Percentiles rank a stretch among this genome's conserved stretches.
These are phyloP conservation scores for Coremacera marginata DNA, from an alignment of 2,888 invertebrate species.

Conservation along the genomic window DNA sequence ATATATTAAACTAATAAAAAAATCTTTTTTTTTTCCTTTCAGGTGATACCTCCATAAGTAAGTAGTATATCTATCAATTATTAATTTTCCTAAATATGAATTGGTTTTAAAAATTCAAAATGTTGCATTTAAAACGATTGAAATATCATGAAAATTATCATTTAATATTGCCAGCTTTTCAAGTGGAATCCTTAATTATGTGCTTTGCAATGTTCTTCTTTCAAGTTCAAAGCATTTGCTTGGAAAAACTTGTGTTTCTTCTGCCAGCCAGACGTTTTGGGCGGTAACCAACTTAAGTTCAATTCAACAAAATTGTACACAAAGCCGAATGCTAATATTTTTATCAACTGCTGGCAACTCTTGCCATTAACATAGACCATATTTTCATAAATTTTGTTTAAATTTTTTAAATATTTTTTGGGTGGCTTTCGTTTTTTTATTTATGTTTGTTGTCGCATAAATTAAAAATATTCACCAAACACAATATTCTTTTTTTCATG, in stretches of 20 bases:
- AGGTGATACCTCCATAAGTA: constrained; percentile 69
- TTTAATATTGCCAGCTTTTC: too few species aligned
- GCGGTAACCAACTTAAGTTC: neutral
- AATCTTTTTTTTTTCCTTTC: constrained; percentile 45
- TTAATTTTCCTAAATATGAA: constrained; percentile 49
- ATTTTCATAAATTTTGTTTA: neutral
- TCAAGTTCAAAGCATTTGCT: constrained; percentile 3
- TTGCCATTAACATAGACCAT: neutral
- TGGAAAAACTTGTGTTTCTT: neutral
- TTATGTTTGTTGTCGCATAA: constrained; percentile 49
- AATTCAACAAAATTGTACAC: neutral
- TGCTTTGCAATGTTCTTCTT: constrained; percentile 23
- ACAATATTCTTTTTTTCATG: constrained; percentile 43
- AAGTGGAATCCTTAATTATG: neutral
- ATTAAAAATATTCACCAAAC: constrained; percentile 44
- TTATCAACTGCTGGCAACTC: constrained; percentile 5
- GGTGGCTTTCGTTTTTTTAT: neutral
- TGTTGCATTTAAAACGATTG: constrained; percentile 58
- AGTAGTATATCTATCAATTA: constrained; percentile 58
- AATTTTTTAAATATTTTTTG: constrained; percentile 23
- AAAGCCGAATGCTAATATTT: neutral
- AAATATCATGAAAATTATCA: neutral
- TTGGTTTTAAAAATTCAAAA: constrained; percentile 54
- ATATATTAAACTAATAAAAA: neutral
- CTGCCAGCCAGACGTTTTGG: neutral